phyloP scores from a whole-genome alignment of 1,140 invertebrate genomes.

The Campoletis sonorensis region DNA sequence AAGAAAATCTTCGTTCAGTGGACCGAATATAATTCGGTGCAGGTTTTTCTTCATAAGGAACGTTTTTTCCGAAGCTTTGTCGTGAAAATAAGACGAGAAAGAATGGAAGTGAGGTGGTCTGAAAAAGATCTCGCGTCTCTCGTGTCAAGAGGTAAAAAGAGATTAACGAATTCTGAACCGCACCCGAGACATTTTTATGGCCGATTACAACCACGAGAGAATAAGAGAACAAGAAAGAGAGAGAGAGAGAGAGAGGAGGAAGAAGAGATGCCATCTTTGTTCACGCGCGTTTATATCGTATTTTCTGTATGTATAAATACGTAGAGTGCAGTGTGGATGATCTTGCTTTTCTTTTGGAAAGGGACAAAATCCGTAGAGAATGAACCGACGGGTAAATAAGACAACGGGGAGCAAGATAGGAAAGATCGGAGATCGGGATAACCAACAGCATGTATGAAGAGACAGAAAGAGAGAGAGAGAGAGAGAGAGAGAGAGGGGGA shows the following conservation, averaged over 20 bases:
- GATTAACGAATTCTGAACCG: constrained; percentile 63
- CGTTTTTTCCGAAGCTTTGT: no score
- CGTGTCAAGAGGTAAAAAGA: constrained; percentile 51
- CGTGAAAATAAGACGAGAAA: constrained; percentile 18
- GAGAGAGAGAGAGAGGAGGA: background rate
- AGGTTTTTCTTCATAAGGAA: no score
- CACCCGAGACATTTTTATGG: constrained; percentile 61
- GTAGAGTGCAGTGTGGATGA: background rate
- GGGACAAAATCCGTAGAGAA: constrained; percentile 41
- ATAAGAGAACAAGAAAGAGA: constrained; percentile 22
- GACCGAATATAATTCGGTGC: no score
- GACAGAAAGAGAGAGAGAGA: background rate
- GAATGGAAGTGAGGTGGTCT: background rate
- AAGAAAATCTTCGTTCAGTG: no score
- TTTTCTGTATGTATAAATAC: background rate
- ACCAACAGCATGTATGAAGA: background rate
- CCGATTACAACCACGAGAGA: constrained; percentile 56
- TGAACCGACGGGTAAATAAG: constrained; percentile 53
- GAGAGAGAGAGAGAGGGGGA: background rate
- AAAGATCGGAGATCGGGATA: constrained; percentile 54
- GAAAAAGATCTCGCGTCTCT: constrained; percentile 34
- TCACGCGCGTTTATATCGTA: constrained; percentile 1
- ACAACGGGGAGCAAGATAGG: constrained; percentile 44
- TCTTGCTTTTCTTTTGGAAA: background rate
- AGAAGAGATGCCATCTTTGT: constrained; percentile 51